Evolutionary conservation across 1,140 invertebrate species (phyloP), one percentile per base, ranked within the genome.

Genomic region (Leptinotarsa lineolata): DNA sequence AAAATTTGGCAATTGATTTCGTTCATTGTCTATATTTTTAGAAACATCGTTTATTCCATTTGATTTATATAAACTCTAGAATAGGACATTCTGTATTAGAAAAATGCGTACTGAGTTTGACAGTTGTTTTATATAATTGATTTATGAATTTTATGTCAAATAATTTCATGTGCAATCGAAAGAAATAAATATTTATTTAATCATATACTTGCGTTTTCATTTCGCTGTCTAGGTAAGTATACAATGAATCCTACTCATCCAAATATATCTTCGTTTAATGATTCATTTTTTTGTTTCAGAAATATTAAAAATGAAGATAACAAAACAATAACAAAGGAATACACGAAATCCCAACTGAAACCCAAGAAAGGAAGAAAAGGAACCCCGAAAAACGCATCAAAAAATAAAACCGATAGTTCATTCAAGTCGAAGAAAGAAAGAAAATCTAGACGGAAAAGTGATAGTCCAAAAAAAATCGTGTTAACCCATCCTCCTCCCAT

Each of bases 391-490:
- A 63, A 71, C 59, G 3, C 20, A 11, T 58, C 59, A 1, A 71
- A 71, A 71, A 22, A 16, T 58, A 24, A 59, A 20, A 60, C 18
- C 15, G 68, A 70, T 0, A 18, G 30, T n/a, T 39, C 12, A 68
- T 45, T 18, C 0, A 46, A 44, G n/a, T n/a, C 21, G n/a, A 61
- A 71, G 30, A 58, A 44, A 71, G 24, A 71, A 18, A 44, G 61
- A 71, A 68, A 44, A 46, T 71, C 60, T 5, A 18, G 67, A 1
- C 58, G 69, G 2, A 71, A 71, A 46, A 63, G 59, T 30, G 30
- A 61, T 20, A 71, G 54, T 46, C 69, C 69, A 21, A 71, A 71
- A 21, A 71, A 71, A 71, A 71, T 71, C 15, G 60, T 71, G 3
- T 12, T 71, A 13, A 24, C 12, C 5, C 69, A 71, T 13, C 69